Evolutionary conservation across 2,797 vertebrate species (phyloP), one percentile per base, ranked within the genome.

Genomic region (Enteromius afrohamiltoni): DNA sequence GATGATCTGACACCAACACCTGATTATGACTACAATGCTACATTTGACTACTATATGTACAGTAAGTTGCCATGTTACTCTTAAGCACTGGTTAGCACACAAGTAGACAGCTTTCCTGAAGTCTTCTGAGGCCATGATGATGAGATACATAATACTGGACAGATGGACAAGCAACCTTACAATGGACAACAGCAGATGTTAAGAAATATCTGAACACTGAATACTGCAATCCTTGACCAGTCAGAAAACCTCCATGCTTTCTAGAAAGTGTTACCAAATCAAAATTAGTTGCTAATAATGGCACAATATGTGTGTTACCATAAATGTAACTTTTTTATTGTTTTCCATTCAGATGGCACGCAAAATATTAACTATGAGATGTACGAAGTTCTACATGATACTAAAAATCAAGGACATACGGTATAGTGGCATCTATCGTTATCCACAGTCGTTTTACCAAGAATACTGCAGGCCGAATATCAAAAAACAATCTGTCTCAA

Each of bases 11-110:
- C 87, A 0, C 0, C 65, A 0, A 90, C 89, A 0, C 29, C 85
- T 3, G 86, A 79, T 49, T 93, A 92, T 5, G 65, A 83, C 53
- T 40, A 91, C 90, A 85, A 45, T 1, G 1, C 11, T 77, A 92
- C 90, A 40, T 88, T 89, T 0, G 90, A 91, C 6, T 92, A 92
- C 60, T 80, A 79, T 19, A 17, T 8, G 17, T 79, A 17, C 75
- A 82, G 85, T 90, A 88, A 82, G 88, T 31, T 45, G 19, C 14
- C 14, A 26, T 14, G 6, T 3, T 51, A 65, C 53, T 64, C 14
- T 51, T 34, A 2, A 47, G 21, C 21, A 29, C 34, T 80, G 34
- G 7, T 68, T 0, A 64, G 29, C 9, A 31, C 4, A 49, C 40
- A 17, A 26, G 3, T 21, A 19, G 45, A 45, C 19, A 60, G 8